Percentiles rank a stretch among this genome's conserved stretches.
phyloP scores from a whole-genome alignment of 2,113 vertebrate species.

The Sminthopsis crassicaudata region DNA sequence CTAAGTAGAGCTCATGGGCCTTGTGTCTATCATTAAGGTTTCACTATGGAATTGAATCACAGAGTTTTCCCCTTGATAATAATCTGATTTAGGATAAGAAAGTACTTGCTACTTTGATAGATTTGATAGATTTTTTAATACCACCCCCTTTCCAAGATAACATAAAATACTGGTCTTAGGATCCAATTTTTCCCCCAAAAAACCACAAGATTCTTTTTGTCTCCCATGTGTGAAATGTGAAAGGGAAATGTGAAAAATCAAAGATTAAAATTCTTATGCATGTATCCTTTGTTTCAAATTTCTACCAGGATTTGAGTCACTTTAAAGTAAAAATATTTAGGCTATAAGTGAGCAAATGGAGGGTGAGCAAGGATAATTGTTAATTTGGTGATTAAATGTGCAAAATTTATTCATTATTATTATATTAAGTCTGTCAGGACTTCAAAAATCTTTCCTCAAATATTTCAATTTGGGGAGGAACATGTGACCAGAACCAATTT shows the following conservation, averaged over 20 bases:
- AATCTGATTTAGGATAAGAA: background rate
- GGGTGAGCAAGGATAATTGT: background rate
- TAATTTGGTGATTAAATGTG: background rate
- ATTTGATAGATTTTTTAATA: background rate
- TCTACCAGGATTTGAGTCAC: background rate
- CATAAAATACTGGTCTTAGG: background rate
- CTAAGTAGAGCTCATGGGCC: background rate
- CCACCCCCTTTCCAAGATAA: background rate
- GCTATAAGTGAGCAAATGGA: background rate
- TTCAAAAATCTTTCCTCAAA: background rate
- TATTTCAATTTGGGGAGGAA: background rate
- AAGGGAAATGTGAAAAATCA: background rate
- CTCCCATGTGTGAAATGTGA: background rate
- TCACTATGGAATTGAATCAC: background rate
- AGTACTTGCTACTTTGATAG: background rate
- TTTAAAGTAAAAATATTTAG: background rate
- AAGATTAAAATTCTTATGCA: background rate
- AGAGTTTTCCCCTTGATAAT: background rate
- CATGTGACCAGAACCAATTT: background rate
- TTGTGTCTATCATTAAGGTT: background rate
- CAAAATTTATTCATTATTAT: background rate
- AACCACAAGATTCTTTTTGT: background rate
- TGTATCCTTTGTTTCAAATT: background rate
- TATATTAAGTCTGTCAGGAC: background rate
- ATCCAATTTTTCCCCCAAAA: background rate